Evolutionary conservation across 2,797 vertebrate species (phyloP).

Genomic region (Muscicapa striata): DNA sequence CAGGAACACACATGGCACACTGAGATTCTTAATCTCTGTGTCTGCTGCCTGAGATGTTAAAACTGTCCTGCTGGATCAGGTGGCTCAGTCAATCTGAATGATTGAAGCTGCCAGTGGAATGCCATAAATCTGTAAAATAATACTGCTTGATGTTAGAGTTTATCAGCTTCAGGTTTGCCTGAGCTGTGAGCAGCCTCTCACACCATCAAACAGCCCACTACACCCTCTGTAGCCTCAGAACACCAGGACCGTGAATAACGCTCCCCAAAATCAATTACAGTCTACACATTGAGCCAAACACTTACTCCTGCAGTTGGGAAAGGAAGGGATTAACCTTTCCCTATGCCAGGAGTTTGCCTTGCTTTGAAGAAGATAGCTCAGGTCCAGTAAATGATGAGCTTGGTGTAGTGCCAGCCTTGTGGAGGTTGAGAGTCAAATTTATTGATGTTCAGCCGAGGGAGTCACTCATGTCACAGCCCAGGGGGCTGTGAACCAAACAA

Average conservation of each 20-base stretch:
- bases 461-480: neutral
- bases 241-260: neutral
- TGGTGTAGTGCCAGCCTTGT: neutral
- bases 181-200: neutral
- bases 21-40: neutral
- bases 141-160: neutral
- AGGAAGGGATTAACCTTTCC: neutral
- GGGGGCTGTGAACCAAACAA: neutral
- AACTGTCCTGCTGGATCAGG: neutral
- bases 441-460: neutral
- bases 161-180: neutral
- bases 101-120: neutral
- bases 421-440: neutral
- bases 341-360: neutral
- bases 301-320: neutral
- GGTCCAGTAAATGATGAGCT: neutral
- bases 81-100: neutral
- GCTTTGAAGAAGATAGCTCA: neutral
- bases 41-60: neutral
- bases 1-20: neutral
- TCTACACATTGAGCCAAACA: neutral
- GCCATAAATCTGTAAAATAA: neutral
- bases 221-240: neutral
- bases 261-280: neutral
- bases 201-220: neutral